Evolutionary conservation across 1,140 invertebrate genomes (phyloP), one percentile per base, ranked within the genome.

Genomic region (Trichonephila clavata): DNA sequence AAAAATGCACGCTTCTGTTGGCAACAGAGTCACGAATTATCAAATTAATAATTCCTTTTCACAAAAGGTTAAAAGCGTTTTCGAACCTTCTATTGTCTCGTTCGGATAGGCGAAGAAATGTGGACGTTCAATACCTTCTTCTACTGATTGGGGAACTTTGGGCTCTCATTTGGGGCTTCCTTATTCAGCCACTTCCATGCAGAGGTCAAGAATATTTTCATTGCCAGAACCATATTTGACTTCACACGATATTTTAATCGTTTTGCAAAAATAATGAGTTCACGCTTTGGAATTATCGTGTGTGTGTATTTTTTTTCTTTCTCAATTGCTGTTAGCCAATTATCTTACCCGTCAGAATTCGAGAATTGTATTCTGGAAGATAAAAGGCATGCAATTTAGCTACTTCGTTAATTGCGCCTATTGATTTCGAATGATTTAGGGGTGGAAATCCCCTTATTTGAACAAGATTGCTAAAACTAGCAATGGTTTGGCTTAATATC

Each of bases 21-120:
- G 71, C 77, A 59, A 43, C 24, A 20, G 21, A 68, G 91, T 92
- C 91, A 92, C 91, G 91, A 92, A 86, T 92, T 86, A 86, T 77
- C 81, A 86, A 92, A 92, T 92, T 92, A 86, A 86, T 92, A 92
- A 92, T 92, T 92, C 60, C 90, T 71, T 77, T 50, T 60, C 24
- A 43, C 3, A 63, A 86, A 60, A 81, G 86, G 83, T 83, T 86
- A 86, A 86, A 86, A 92, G 86, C 39, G n/a, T n/a, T 92, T 63
- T 63, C 18, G 24, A 65, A 83, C 39, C 24, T 13, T 61, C 91
- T 39, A 92, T 92, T 92, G 91, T 92, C 71, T 86, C 27, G 60
- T 77, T 57, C 3, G 27, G 60, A 61, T 16, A 60, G n/a, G 60
- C 50, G 59, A 91, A 83, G 77, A 91, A 65, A 80, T 50, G n/a